Conservation (phyloP, 2,888 invertebrate species). For the Rotaria socialis region DNA sequence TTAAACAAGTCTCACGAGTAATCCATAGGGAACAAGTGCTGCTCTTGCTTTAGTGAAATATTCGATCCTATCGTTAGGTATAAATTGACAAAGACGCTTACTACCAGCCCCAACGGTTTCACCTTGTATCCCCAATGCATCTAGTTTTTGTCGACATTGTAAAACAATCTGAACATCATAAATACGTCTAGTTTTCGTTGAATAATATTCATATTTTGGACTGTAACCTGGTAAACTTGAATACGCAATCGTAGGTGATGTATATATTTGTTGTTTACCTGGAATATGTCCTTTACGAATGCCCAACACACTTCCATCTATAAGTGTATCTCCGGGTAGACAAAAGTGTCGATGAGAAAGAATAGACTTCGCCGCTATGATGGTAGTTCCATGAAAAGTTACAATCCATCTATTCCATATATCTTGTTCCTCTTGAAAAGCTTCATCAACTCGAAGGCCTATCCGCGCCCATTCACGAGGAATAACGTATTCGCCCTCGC, state of each 20-base stretch:
- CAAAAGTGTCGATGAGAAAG: neutral
- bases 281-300: neutral
- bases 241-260: neutral
- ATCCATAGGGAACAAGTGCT: neutral
- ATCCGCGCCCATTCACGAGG: neutral
- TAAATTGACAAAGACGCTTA: neutral
- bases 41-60: neutral
- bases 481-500: neutral
- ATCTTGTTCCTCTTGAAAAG: neutral
- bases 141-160: neutral
- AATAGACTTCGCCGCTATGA: neutral
- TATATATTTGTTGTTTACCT: neutral
- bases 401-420: slow-evolving; percentile 1
- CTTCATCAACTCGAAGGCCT: neutral
- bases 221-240: neutral
- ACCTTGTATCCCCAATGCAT: neutral
- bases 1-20: neutral
- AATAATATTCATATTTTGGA: neutral
- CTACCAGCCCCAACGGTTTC: neutral
- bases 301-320: neutral
- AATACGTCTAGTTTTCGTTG: neutral
- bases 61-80: neutral
- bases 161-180: neutral
- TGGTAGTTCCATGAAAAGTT: neutral
- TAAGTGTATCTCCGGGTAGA: neutral